phyloP scores from a whole-genome alignment of 2,888 invertebrate species.

The Philaethria dido region DNA sequence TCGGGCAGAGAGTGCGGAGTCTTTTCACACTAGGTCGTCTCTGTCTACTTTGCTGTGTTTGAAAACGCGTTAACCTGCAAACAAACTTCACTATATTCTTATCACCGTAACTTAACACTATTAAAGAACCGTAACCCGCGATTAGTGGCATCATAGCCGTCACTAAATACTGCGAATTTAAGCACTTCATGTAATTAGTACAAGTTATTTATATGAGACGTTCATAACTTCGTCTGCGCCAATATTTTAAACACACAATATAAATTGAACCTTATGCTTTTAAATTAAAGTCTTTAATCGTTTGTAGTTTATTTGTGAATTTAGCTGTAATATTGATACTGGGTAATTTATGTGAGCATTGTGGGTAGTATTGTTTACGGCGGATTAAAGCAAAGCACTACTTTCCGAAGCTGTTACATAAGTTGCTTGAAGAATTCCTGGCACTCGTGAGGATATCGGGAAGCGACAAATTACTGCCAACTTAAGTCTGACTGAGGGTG shows the following conservation, averaged over 20 bases:
- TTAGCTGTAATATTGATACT: constrained; percentile 27
- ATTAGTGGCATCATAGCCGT: background rate
- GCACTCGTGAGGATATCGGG: constrained; percentile 2
- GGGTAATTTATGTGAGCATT: constrained; percentile 59
- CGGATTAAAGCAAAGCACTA: constrained; percentile 65
- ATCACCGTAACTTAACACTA: background rate
- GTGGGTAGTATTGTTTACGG: constrained; percentile 71
- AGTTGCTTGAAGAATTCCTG: constrained; percentile 52
- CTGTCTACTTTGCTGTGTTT: no score
- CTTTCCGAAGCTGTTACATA: constrained; percentile 58
- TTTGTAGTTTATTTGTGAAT: background rate
- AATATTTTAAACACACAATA: background rate
- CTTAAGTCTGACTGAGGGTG: background rate
- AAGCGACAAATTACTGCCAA: background rate
- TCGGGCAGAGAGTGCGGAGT: no score
- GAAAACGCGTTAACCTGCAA: no score
- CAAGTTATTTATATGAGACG: constrained; percentile 12
- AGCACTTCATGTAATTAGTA: constrained; percentile 14
- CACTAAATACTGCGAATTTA: background rate
- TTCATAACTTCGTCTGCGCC: constrained; percentile 12
- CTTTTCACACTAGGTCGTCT: no score
- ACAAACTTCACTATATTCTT: background rate
- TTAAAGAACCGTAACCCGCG: background rate
- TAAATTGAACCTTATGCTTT: background rate
- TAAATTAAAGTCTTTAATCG: background rate